phyloP scores from a whole-genome alignment of 2,797 vertebrate species.

The Limnodromus scolopaceus region DNA sequence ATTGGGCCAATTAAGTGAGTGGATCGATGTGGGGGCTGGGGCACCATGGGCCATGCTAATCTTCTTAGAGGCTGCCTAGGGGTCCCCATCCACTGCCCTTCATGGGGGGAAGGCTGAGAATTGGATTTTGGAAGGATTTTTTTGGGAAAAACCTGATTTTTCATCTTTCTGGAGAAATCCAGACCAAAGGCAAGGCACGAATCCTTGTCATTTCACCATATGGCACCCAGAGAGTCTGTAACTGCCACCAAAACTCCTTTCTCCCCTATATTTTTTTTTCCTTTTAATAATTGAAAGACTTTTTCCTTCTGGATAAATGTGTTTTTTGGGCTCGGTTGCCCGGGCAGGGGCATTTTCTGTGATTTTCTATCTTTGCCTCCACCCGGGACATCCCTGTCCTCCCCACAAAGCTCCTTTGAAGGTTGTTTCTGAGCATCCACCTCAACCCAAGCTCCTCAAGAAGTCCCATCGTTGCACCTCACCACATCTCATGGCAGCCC shows the following conservation, averaged over 20 bases:
- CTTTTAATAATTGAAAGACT: neutral
- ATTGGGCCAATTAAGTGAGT: neutral
- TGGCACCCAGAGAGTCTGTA: neutral
- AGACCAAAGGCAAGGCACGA: neutral
- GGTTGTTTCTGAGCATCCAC: neutral
- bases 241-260: neutral
- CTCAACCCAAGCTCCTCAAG: neutral
- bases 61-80: neutral
- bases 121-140: neutral
- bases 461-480: neutral
- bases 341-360: neutral
- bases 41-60: accelerated
- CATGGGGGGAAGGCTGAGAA: neutral
- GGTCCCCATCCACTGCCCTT: neutral
- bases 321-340: neutral
- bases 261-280: neutral
- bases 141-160: neutral
- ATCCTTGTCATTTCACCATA: no score
- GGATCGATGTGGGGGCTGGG: neutral
- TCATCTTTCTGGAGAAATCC: neutral
- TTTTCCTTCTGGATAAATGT: neutral
- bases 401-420: neutral
- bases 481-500: neutral
- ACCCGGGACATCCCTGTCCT: accelerated
- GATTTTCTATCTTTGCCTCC: neutral